Evolutionary conservation across 2,888 invertebrate species (phyloP), one percentile per base, ranked within the genome.

Genomic region (Diloba caeruleocephala): DNA sequence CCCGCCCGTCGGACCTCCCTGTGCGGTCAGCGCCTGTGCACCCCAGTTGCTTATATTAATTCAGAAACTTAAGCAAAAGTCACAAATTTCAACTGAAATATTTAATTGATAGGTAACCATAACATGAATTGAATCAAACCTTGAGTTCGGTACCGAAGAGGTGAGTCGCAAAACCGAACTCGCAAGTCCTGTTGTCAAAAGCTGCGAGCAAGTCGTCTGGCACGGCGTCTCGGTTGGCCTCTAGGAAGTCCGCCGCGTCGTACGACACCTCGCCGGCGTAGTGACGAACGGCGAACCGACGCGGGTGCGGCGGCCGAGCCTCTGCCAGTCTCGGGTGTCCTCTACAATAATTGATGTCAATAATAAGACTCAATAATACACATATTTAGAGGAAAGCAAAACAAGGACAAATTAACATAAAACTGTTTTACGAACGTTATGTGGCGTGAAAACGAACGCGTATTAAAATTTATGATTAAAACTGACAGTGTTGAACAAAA

Each of bases 111-210:
- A n/a, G n/a, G n/a, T n/a, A n/a, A n/a, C n/a, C n/a, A n/a, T n/a
- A n/a, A n/a, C n/a, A n/a, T n/a, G n/a, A n/a, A n/a, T n/a, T n/a
- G n/a, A n/a, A n/a, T n/a, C 55, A 32, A 96, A 85, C 88, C 92
- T 98, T 98, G 58, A 99, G 92, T 87, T 99, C 99, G 44, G 97
- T 96, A 0, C 98, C 98, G 85, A 99, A 99, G n/a, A 99, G 94
- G 85, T 99, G 98, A 12, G 98, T 98, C 0, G 98, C 98, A 87
- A 99, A 99, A n/a, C 98, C 98, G 88, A 99, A 99, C 85, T 97
- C 98, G 89, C 98, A 99, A 49, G 96, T 96, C 77, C 98, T 97
- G 79, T 97, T 97, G 89, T 98, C 97, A 89, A 99, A 99, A 1
- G 98, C 98, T 0, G 97, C 96, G 1, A 99, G 97, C 75, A 98